Base-by-base conservation (phyloP, 2,888 invertebrate species). In the Rutpela maculata region DNA sequence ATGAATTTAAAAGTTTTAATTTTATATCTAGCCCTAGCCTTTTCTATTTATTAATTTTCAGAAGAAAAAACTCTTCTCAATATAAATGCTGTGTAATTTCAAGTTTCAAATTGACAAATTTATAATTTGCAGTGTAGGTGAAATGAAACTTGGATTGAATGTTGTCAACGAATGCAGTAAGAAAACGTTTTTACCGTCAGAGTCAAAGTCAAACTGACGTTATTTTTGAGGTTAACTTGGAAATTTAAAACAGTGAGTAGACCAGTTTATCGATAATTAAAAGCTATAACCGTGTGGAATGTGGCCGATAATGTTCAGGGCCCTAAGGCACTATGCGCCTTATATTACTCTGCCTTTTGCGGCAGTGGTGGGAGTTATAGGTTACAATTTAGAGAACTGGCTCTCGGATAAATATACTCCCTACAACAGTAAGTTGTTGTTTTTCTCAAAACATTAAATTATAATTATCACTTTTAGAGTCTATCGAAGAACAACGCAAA, bases 291-390 rank as follows among this genome's bases (percentile, higher is more conserved):
- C 1, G 3, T 11, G 12, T 81, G 89, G 72, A 86, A 97, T 97
- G 96, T 95, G 95, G 95, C 96, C 96, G 0, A 86, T 96, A 72
- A 70, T 88, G 50, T 87, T 94, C 87, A 91, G 92, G 76, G 90
- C 94, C 70, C 83, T 95, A 22, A 90, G 96, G 71, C 91, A 92
- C 1, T 97, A 97, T 88, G 95, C 95, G 0, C 95, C 96, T 0
- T 94, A 94, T 81, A 90, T 97, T 50, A 96, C 96, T 0, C 89
- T 97, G 59, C 98, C 98, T 0, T 91, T 97, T 80, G 97, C 97
- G 0, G 95, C 93, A 0, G 90, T 96, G 0, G 91, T 98, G 31
- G 98, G 98, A 5, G 91, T 95, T 73, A 90, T 98, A 84, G 98
- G 98, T 31, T 98, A 98, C 88, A 95, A 97, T 85, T 82, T 97